Percentiles rank a stretch among this genome's conserved stretches.
Conservation (phyloP, 2,888 invertebrate species). For the Platycheirus albimanus region DNA sequence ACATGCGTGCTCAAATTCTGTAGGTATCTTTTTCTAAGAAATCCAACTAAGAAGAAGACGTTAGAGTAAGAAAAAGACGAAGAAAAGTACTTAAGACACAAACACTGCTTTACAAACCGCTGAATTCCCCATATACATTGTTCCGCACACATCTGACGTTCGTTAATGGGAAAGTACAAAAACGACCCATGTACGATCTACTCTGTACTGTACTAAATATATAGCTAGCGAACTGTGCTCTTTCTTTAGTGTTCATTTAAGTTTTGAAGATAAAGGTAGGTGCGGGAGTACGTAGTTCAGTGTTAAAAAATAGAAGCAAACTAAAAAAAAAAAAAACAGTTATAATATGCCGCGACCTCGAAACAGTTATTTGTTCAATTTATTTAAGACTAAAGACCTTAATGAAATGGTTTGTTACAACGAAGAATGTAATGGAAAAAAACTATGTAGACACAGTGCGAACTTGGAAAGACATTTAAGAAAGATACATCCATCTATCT, state of each 20-base stretch:
- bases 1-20: too few relatives aligned
- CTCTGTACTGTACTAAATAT: conserved; percentile 2
- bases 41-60: too few relatives aligned
- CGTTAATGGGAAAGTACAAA: too few relatives aligned
- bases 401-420: conserved; percentile 12
- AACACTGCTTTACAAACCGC: too few relatives aligned
- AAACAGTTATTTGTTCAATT: conserved; percentile 1
- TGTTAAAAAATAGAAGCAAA: too few relatives aligned
- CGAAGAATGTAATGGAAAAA: conserved; percentile 3
- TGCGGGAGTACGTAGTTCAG: neutral
- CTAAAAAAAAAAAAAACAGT: too few relatives aligned
- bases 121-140: too few relatives aligned
- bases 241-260: conserved; percentile 11
- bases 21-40: too few relatives aligned
- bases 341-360: conserved; percentile 12
- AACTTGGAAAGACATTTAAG: conserved; percentile 13
- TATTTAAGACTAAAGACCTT: neutral
- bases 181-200: too few relatives aligned
- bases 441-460: conserved; percentile 14
- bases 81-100: too few relatives aligned
- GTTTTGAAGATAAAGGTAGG: neutral
- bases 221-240: neutral
- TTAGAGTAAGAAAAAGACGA: too few relatives aligned
- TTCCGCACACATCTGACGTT: too few relatives aligned
- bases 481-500: conserved; percentile 1